Evolutionary conservation across 2,888 invertebrate species (phyloP).

Genomic region (Eupeodes latifasciatus): DNA sequence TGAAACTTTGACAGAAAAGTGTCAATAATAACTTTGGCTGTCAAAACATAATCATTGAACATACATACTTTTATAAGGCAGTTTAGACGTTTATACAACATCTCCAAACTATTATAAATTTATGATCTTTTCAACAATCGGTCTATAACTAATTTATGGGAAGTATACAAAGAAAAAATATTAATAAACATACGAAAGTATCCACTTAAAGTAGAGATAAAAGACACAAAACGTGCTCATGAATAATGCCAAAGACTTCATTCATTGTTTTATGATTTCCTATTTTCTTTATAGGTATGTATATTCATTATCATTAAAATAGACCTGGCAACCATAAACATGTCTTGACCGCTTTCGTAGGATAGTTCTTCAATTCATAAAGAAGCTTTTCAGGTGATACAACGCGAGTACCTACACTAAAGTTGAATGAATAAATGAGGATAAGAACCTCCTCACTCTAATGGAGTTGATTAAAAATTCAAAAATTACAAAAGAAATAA

Average conservation of each 20-base stretch:
- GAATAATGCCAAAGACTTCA: slow-evolving; percentile 22
- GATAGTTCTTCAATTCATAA: slow-evolving; percentile 24
- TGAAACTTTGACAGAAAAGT: too few relatives aligned
- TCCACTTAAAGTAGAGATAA: background rate
- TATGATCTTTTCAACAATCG: too few relatives aligned
- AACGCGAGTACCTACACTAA: background rate
- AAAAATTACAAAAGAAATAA: slow-evolving; percentile 4
- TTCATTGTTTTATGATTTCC: background rate
- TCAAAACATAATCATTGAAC: too few relatives aligned
- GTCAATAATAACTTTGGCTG: too few relatives aligned
- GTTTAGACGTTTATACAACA: too few relatives aligned
- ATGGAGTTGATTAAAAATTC: slow-evolving; percentile 66
- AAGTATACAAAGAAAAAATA: background rate
- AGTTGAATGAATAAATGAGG: slow-evolving; percentile 3
- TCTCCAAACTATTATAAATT: too few relatives aligned
- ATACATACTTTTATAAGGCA: too few relatives aligned
- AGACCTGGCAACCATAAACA: slow-evolving; percentile 39
- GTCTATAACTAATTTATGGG: too few relatives aligned
- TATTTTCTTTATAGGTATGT: background rate
- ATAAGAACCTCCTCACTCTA: slow-evolving; percentile 22
- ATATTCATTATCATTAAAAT: background rate
- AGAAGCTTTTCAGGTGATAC: slow-evolving; percentile 23
- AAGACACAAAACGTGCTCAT: slow-evolving; percentile 51
- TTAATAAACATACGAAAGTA: background rate
- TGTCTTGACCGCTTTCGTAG: slow-evolving; percentile 50